Evolutionary conservation across 2,888 invertebrate species (phyloP), one percentile per base, ranked within the genome.

Genomic region (Balanococcus diminutus): DNA sequence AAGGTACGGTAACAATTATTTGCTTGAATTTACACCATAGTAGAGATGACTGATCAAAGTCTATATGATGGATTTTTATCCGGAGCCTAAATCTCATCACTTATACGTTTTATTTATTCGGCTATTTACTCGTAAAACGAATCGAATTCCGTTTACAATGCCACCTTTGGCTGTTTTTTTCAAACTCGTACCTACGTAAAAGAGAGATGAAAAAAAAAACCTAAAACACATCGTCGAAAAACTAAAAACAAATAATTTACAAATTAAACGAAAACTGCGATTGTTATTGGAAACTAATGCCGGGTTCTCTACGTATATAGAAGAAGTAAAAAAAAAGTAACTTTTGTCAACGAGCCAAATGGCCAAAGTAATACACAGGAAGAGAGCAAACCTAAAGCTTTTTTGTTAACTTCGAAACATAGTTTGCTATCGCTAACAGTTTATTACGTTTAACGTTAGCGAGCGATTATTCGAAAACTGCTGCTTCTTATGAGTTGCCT

Each of bases 231-330:
- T 28, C 61, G 56, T 56, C 19, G 61, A 28, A 67, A 67, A 67
- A 67, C 25, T 25, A 28, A 67, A 67, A 67, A 67, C 61, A 67
- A 67, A 67, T 67, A 67, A 67, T 67, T 67, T 67, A 25, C 61
- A 67, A 67, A 67, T 67, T 67, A 67, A 67, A 67, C 61, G 61
- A 28, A 67, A 67, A 67, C 22, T 28, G 28, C 8, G 61, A 67
- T 67, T 67, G 61, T 67, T 67, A 67, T 67, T 67, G 61, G 61
- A 67, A 67, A 67, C 61, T 67, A 67, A 67, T 67, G 61, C 61
- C 9, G 9, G 14, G 61, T 51, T 51, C 61, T 67, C 28, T 11
- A 11, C n/a, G 11, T 4, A 67, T 67, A 8, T 3, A 25, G 28
- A 67, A 14, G n/a, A 9, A 67, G 28, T 19, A 14, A 67, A 67